Conservation (phyloP, 2,888 invertebrate genomes). For the Amphimallon solstitiale region DNA sequence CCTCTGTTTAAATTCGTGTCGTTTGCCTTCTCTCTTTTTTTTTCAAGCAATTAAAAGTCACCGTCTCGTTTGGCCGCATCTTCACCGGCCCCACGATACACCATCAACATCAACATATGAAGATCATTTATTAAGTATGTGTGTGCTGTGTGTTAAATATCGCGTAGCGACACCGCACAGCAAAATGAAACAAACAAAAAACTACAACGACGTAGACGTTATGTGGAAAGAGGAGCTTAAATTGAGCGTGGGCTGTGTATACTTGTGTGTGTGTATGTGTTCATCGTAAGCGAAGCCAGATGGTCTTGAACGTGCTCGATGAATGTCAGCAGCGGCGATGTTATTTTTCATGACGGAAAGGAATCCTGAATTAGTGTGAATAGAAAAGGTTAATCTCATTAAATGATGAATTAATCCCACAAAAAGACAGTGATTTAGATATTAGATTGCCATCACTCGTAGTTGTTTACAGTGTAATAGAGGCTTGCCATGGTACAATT, state of each 20-base stretch:
- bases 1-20: neutral
- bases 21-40: neutral
- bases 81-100: neutral
- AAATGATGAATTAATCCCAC: too few relatives aligned
- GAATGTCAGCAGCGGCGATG: neutral
- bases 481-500: too few relatives aligned
- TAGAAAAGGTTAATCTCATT: too few relatives aligned
- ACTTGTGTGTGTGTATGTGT: too few relatives aligned
- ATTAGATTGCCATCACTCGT: too few relatives aligned
- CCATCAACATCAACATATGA: conserved; percentile 17
- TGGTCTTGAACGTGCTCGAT: conserved; percentile 28
- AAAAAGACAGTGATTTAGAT: too few relatives aligned
- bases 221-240: conserved; percentile 4
- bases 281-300: conserved; percentile 15
- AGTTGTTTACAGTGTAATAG: too few relatives aligned
- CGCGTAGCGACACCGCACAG: conserved; percentile 22
- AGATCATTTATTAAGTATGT: conserved; percentile 23
- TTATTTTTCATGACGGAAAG: too few relatives aligned
- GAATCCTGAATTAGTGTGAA: too few relatives aligned
- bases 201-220: conserved; percentile 11
- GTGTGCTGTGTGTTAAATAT: conserved; percentile 17
- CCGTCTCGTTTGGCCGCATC: conserved; percentile 22
- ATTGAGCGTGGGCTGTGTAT: conserved; percentile 33
- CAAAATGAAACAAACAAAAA: too few relatives aligned
- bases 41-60: conserved; percentile 16